A percentile compares a stretch with the other conserved stretches of the same genome.
Conservation (phyloP, 2,888 invertebrate species). For the Melikaiella ostensackeni region DNA sequence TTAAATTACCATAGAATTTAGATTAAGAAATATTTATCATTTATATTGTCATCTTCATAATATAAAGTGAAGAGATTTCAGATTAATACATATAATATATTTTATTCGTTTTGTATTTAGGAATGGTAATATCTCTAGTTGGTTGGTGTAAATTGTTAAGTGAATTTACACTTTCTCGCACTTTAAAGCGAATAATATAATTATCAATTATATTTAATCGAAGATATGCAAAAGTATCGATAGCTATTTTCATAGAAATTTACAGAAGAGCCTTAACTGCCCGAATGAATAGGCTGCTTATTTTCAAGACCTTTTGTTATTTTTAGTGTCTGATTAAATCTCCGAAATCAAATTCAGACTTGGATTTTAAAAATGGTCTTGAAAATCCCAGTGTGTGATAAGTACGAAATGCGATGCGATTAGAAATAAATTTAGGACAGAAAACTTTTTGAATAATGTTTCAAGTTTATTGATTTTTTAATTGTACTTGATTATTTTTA, state of each 20-base stretch:
- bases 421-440: not conserved
- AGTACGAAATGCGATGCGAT: not conserved
- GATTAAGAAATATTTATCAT: not conserved
- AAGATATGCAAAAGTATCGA: slow-evolving; percentile 33
- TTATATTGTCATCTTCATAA: not conserved
- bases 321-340: not conserved
- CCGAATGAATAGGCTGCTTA: slow-evolving; percentile 40
- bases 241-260: slow-evolving; percentile 58
- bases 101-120: slow-evolving; percentile 3
- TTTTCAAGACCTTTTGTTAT: not conserved
- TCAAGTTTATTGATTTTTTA: not conserved
- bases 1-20: not conserved
- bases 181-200: not conserved
- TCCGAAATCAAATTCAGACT: not conserved
- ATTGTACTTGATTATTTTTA: not conserved
- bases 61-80: not conserved
- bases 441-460: not conserved
- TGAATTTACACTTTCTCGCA: not conserved
- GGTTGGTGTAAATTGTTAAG: not conserved
- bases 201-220: slow-evolving; percentile 42
- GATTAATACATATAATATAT: not conserved
- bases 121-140: not conserved
- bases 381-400: not conserved
- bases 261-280: slow-evolving; percentile 57
- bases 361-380: not conserved